Percentiles rank a stretch among this genome's conserved stretches.
These are phyloP conservation scores for Pimpla rufipes DNA, from an alignment of 2,888 invertebrate species.

Conservation along the genomic window DNA sequence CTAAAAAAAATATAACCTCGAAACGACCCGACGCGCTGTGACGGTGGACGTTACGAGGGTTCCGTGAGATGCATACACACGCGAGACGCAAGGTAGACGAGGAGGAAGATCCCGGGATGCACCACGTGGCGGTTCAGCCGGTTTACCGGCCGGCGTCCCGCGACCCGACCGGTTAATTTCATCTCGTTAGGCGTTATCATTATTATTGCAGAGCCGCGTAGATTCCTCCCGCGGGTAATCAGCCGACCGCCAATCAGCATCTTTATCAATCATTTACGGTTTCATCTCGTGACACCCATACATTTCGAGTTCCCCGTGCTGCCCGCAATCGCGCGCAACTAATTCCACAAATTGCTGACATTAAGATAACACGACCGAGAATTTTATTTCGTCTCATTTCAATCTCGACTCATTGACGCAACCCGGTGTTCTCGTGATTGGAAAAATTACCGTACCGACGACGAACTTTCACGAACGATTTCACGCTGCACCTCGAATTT, in stretches of 20 bases:
- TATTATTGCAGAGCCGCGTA: slow-evolving; percentile 25
- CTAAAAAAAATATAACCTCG: too few relatives aligned
- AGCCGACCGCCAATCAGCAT: not conserved
- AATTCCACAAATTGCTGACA: not conserved
- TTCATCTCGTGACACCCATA: not conserved
- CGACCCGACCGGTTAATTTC: slow-evolving; percentile 55
- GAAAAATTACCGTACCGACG: too few relatives aligned
- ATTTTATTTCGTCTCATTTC: too few relatives aligned
- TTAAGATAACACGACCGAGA: not conserved
- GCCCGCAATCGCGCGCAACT: not conserved
- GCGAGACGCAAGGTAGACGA: not conserved
- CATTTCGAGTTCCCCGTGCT: not conserved
- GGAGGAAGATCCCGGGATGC: slow-evolving; percentile 33
- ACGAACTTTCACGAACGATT: too few relatives aligned
- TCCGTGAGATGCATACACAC: slow-evolving; percentile 26
- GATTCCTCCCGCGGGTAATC: not conserved
- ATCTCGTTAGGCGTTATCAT: slow-evolving; percentile 50
- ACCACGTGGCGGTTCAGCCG: slow-evolving; percentile 56
- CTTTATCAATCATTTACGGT: not conserved
- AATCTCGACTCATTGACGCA: too few relatives aligned
- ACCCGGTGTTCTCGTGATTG: too few relatives aligned
- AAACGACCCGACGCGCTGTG: too few relatives aligned
- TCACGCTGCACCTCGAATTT: too few relatives aligned
- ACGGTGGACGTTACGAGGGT: slow-evolving; percentile 8
- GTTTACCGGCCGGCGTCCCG: slow-evolving; percentile 55